A percentile compares a stretch with the other conserved stretches of the same genome.
Conservation (phyloP, 1,140 invertebrate species). For the honey bee (Apis mellifera) region Amel_HAv3.1 CM009931.2:7094001-7094500, state of each 20-base stretch:
- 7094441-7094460: not conserved
- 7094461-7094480: not conserved
- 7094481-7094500: not conserved
- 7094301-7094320: not conserved
- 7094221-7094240: not conserved
- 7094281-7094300: not conserved
- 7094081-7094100: constrained; percentile 94
- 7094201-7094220: constrained; percentile 2
- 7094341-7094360: too few relatives aligned
- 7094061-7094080: constrained; percentile 95
- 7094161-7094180: constrained; percentile 63
- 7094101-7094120: constrained; percentile 96
- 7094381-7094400: too few relatives aligned
- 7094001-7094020: constrained; percentile 77
- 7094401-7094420: too few relatives aligned
- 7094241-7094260: not conserved
- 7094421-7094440: not conserved
- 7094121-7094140: constrained; percentile 98
- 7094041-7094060: constrained; percentile 97
- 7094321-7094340: not conserved
- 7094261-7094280: not conserved
- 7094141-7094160: constrained; percentile 79
- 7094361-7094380: too few relatives aligned
- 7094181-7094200: constrained; percentile 80
- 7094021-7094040: constrained; percentile 96